phyloP scores from a whole-genome alignment of 2,113 vertebrate genomes.

The Lontra canadensis region DNA sequence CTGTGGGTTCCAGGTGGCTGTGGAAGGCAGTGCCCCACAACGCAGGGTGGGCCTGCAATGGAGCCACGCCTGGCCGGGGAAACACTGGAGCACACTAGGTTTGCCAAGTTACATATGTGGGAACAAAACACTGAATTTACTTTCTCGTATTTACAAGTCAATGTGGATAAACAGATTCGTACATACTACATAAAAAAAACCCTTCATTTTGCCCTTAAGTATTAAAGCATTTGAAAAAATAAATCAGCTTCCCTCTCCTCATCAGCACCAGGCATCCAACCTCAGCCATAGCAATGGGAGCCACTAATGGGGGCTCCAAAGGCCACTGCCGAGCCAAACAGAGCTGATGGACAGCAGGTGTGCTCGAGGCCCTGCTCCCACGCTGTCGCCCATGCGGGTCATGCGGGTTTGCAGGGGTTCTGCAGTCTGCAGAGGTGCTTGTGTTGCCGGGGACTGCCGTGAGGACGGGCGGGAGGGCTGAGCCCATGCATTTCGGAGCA shows the following conservation, averaged over 20 bases:
- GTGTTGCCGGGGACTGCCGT: rapidly evolving
- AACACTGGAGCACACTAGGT: rapidly evolving
- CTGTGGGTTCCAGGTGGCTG: not conserved
- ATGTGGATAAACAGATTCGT: not conserved
- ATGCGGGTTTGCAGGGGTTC: not conserved
- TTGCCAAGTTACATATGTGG: not conserved
- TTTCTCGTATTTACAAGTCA: not conserved
- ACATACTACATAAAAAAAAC: rapidly evolving
- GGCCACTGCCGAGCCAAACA: not conserved
- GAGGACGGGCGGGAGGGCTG: no score
- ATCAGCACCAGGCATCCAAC: not conserved
- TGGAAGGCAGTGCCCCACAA: not conserved
- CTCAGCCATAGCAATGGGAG: not conserved
- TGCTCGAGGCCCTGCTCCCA: not conserved
- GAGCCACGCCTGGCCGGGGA: not conserved
- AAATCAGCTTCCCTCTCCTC: not conserved
- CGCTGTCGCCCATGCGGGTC: rapidly evolving
- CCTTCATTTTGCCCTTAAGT: not conserved
- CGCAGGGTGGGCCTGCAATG: not conserved
- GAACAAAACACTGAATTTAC: not conserved
- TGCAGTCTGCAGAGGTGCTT: not conserved
- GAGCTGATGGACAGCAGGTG: not conserved
- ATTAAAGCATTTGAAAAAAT: not conserved
- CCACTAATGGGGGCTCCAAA: not conserved
- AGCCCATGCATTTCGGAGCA: not conserved